Base-by-base conservation (phyloP, 2,113 vertebrate genomes). In the Callocephalon fimbriatum region DNA sequence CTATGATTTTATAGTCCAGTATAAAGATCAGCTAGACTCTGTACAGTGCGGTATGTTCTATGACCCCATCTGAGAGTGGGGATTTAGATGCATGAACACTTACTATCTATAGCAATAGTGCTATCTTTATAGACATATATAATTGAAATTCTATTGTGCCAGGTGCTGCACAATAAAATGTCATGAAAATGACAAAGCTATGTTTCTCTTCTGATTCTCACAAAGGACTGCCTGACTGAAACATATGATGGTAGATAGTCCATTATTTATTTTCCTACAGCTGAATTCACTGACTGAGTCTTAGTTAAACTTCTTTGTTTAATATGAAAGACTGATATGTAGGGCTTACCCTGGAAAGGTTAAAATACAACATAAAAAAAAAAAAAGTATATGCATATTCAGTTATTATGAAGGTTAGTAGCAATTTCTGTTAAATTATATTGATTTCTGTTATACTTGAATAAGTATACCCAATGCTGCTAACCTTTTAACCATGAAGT, bases 11-110 rank as follows among this genome's bases (percentile, higher is more conserved):
- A 12, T 38, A 72, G 48, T 37, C 20, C 12, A 38, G 13, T 21
- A 35, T 20, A 38, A 61, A 78, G 42, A 32, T 0, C 5, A 42
- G 6, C 29, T 16, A 6, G n/a, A 35, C 22, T 58, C 11, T 15
- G 22, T 37, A n/a, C 19, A 50, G 19, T n/a, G 38, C 44, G 26
- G 12, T 29, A 8, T 25, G 25, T 54, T 66, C 2, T n/a, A 29
- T 56, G 17, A 47, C 18, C 20, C 17, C 10, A 20, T 42, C 40
- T 61, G 40, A 76, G 32, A 61, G 9, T 29, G 7, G 21, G 4
- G 74, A 87, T 78, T 22, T n/a, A 32, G 40, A 29, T 61, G 4
- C 3, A 7, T 19, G 13, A 21, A 26, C 6, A 48, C 13, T 25
- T 48, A 11, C 25, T 75, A 44, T 32, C 15, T 32, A 6, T 11